Conservation (phyloP, 2,113 vertebrate genomes). For the Salvelinus namaycush region DNA sequence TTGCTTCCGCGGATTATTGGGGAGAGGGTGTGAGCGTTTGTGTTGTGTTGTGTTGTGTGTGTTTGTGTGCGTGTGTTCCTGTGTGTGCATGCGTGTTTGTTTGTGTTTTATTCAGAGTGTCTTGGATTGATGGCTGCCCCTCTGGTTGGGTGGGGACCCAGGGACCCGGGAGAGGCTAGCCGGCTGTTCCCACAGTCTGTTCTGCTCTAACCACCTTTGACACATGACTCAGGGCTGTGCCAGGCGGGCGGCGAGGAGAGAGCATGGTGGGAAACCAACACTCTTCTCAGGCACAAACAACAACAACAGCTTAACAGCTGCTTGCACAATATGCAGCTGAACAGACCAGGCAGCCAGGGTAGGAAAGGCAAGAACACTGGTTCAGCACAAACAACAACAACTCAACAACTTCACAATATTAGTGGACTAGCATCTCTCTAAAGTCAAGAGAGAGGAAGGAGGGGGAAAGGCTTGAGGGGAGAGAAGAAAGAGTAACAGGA, state of each 20-base stretch:
- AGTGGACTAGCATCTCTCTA: constrained; percentile 33
- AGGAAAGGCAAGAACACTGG: too few relatives aligned
- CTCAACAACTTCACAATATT: constrained; percentile 44
- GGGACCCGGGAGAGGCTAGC: constrained; percentile 63
- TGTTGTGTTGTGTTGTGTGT: constrained; percentile 27
- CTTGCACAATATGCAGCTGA: constrained; percentile 1
- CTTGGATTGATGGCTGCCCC: constrained; percentile 81
- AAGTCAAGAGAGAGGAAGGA: constrained; percentile 16
- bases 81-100: too few relatives aligned
- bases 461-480: constrained; percentile 11
- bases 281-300: constrained; percentile 63
- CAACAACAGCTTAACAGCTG: constrained; percentile 35
- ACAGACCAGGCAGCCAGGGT: too few relatives aligned
- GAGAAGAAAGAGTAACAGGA: not conserved
- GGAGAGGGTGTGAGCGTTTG: constrained; percentile 74
- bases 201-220: constrained; percentile 80
- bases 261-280: constrained; percentile 71
- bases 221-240: constrained; percentile 78
- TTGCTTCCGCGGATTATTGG: constrained; percentile 92
- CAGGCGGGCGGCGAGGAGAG: constrained; percentile 80
- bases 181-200: constrained; percentile 85
- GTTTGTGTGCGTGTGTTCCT: constrained; percentile 48
- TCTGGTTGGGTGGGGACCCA: constrained; percentile 76
- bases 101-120: constrained; percentile 65
- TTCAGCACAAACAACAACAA: too few relatives aligned